Evolutionary conservation across 2,113 vertebrate genomes (phyloP), one percentile per base, ranked within the genome.

Genomic region (Elanoides forficatus): DNA sequence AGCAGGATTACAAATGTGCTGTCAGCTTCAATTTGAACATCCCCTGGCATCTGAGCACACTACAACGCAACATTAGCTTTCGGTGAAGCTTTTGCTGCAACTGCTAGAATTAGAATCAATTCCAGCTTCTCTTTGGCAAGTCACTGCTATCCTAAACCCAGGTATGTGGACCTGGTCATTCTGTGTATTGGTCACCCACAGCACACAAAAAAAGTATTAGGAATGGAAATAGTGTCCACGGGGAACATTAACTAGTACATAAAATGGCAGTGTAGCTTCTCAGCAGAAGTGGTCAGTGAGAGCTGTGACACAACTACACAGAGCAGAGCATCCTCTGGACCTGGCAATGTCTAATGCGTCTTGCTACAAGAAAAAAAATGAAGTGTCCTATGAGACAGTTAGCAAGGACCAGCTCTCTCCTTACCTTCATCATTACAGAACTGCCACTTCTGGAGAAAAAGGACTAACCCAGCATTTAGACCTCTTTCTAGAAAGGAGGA

Each of bases 21-120:
- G 86, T 94, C 93, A 87, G 26, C 43, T 95, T 93, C 95, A 85
- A 56, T 96, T 91, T 96, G 52, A 67, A 52, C 81, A 89, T 79
- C 30, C 67, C 17, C 60, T 59, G 81, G 43, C 73, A 81, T 59
- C 18, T 81, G 55, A 85, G 52, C 56, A 67, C 56, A 20, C 68
- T 79, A 84, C 68, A 81, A 20, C 26, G 73, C 81, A 94, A 67
- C 55, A 29, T 70, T 23, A 90, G 48, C 70, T 91, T 66, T 71
- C 36, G 42, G 32, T 91, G 83, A 84, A 58, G 75, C 18, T 85
- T 86, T 74, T 93, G 38, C 60, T 91, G 80, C 68, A 56, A 6
- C 65, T 91, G 52, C 59, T 63, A 58, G 81, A 82, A 94, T 62
- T 53, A 42, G 66, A 45, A 90, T 90, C 74, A 73, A 48, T 89